Base-by-base conservation (phyloP, 1,140 invertebrate species). In the Frieseomelitta varia region DNA sequence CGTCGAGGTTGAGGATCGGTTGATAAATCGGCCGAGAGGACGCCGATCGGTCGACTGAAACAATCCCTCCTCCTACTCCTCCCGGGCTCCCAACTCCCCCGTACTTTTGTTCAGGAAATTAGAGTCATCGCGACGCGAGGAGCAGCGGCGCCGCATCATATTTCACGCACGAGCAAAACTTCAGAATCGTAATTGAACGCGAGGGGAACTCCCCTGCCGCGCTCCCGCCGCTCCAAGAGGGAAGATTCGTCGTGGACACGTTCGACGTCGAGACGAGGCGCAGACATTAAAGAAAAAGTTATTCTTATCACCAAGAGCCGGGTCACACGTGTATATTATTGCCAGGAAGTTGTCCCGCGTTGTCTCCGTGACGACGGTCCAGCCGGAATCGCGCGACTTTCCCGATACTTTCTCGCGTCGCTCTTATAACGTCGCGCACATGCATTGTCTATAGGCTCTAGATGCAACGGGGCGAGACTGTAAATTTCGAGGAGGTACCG, bases 241-340 rank as follows among this genome's bases (percentile, higher is more conserved):
- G 72, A 73, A 75, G 68, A 88, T 85, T 85, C 73, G 77, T 87
- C 68, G 39, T 47, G 81, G 82, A 58, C 74, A 69, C 63, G 78
- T 78, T 67, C 82, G 75, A 84, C 68, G 81, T 87, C 58, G 74
- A 87, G 83, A 56, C 51, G 71, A 77, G 39, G 76, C 17, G 79
- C 39, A 21, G 81, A 51, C 67, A 84, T 90, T 87, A 85, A 82
- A 67, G 63, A 73, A 82, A 82, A 89, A 87, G 81, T 90, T 90
- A 76, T 77, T 78, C 79, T 85, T 88, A 89, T 87, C 82, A 84
- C 67, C 68, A 58, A 79, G 65, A 79, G 79, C 34, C 67, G 74
- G 67, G 87, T 79, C 87, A 75, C 88, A 90, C 82, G 85, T 90
- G 88, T 87, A 85, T 90, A 89, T 89, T 88, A 90, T 90, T 87